Percentiles rank a stretch among this genome's conserved stretches.
phyloP scores from a whole-genome alignment of 1,140 invertebrate genomes.

The Vollenhovia emeryi region DNA sequence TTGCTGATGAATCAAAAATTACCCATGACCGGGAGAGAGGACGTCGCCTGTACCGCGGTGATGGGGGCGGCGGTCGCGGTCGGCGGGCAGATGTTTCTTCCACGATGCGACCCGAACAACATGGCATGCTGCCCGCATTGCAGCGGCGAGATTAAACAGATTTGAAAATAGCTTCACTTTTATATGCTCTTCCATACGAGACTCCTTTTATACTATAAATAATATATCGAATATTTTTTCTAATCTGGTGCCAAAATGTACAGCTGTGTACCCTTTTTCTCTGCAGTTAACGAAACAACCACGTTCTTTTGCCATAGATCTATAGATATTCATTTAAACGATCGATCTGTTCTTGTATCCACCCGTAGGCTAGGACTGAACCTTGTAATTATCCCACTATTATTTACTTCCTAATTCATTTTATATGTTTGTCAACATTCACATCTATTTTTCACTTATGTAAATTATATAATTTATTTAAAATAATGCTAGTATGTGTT shows the following conservation, averaged over 20 bases:
- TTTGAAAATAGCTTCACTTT: constrained; percentile 72
- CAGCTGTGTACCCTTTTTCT: not conserved
- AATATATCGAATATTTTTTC: constrained; percentile 12
- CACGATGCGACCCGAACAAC: constrained; percentile 69
- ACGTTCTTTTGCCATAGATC: not conserved
- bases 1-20: constrained; percentile 82
- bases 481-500: not conserved
- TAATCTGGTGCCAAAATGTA: not conserved
- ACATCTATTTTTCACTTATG: not conserved
- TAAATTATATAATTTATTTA: constrained; percentile 25
- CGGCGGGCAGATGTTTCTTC: constrained; percentile 82
- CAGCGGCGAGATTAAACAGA: constrained; percentile 84
- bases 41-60: constrained; percentile 84
- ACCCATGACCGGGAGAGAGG: constrained; percentile 82
- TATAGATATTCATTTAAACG: constrained; percentile 7
- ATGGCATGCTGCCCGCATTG: constrained; percentile 84
- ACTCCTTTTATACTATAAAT: constrained; percentile 13
- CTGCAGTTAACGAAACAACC: not conserved
- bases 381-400: not conserved
- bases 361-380: not conserved
- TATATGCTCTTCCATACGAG: constrained; percentile 11
- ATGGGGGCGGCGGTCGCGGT: constrained; percentile 85
- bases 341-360: not conserved
- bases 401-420: not conserved
- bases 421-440: not conserved